Evolutionary conservation across 1,140 invertebrate species (phyloP), one percentile per base, ranked within the genome.

Genomic region (Lepidurus packardi): DNA sequence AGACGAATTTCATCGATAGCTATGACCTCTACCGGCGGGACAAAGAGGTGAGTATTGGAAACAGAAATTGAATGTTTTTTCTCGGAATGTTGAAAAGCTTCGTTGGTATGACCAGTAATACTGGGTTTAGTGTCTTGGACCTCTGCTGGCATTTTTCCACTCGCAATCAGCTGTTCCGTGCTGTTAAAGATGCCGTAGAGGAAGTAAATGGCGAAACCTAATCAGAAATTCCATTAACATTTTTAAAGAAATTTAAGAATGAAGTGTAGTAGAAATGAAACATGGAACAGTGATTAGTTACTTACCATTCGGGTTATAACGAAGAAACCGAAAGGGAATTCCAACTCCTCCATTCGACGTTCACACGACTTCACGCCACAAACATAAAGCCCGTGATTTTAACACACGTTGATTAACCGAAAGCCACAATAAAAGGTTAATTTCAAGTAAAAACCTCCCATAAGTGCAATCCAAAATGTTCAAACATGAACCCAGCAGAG

Each of bases 151-250:
- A 47, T 16, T 74, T 78, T 78, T 10, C 78, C 78, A 34, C 42
- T 78, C 1, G 25, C 24, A 44, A 78, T 45, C 42, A 75, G 75
- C 25, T 78, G 73, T 74, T 78, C 78, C 0, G 88, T 90, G 81
- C 94, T 96, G 83, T 97, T 90, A 84, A 93, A 92, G 76, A 97
- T 94, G 10, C 94, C 95, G 83, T 97, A 97, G 81, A 93, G 91
- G 86, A 97, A 95, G 86, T 97, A 97, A 87, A 97, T 91, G 13
- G 92, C 84, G 81, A 96, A 89, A 45, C 94, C 93, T 91, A 83
- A 1, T 84, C 83, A 82, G 78, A 76, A 24, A 76, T 25, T 78
- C 65, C 45, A 10, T 78, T 76, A 80, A 11, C n/a, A n/a, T 16
- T n/a, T 77, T 73, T 42, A 75, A 34, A 13, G n/a, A 34, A 41